Evolutionary conservation across 2,888 invertebrate genomes (phyloP).

Genomic region (Andrena bucephala): DNA sequence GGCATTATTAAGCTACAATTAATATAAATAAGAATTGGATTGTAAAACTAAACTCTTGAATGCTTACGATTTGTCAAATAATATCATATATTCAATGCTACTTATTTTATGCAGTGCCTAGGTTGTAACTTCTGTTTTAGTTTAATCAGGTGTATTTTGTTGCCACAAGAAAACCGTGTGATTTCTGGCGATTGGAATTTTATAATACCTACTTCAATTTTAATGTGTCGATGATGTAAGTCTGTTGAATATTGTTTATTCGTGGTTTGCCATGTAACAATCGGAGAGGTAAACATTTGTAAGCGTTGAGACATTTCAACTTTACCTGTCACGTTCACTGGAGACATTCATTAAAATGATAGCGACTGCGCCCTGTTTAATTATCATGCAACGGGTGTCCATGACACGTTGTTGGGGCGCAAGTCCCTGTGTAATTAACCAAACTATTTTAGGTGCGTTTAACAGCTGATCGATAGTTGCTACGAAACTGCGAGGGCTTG

Average conservation of each 20-base stretch:
- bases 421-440: conserved; percentile 33
- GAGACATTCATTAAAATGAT: conserved; percentile 7
- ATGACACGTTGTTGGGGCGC: conserved; percentile 22
- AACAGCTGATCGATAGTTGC: conserved; percentile 36
- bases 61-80: background rate
- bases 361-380: conserved; percentile 18
- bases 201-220: too few species aligned
- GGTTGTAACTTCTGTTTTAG: background rate
- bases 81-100: background rate
- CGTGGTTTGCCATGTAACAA: background rate
- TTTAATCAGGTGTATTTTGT: background rate
- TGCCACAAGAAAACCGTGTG: too few species aligned
- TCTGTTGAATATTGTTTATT: background rate
- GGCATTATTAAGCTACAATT: conserved; percentile 28
- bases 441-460: conserved; percentile 51
- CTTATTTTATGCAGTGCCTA: background rate
- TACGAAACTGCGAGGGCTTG: background rate
- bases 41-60: background rate
- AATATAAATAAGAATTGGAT: background rate
- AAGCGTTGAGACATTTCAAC: background rate
- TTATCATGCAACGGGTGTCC: conserved; percentile 41
- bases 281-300: background rate
- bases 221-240: too few species aligned
- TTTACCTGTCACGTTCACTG: background rate
- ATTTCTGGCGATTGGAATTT: too few species aligned